Base-by-base conservation (phyloP, 1,140 invertebrate species). In the Pomacea maculata region DNA sequence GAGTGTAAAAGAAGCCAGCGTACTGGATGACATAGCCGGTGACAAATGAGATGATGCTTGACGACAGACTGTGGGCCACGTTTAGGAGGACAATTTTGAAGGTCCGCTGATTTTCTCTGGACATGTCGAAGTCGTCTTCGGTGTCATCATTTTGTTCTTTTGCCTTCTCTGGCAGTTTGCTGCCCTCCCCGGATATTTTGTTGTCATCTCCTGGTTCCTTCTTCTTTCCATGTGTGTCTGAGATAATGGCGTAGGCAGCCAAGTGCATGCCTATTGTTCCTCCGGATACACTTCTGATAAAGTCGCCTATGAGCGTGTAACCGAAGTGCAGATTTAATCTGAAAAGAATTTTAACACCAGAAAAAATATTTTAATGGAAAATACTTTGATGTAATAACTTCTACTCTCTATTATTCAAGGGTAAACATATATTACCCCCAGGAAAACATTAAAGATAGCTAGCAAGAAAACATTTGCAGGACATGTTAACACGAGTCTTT, bases 211-310 rank as follows among this genome's bases (percentile, higher is more conserved):
- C 52, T 3, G 71, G 14, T 14, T 21, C 19, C 12, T 73, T 34
- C 52, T 52, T 29, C 45, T 73, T 73, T 8, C 71, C 71, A 29
- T 73, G 71, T 10, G 71, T 73, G 71, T 73, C 71, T 8, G 71
- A 73, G 71, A 73, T 52, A 3, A 54, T 21, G 0, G 71, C 71
- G 52, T 34, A 52, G 7, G 71, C 19, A 10, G 71, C 52, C 19
- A 73, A 14, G 9, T 61, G 57, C 57, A 61, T 61, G 11, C 4
- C 57, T 11, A 61, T 61, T 11, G 57, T 14, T 61, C 57, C 57
- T 17, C 57, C 57, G 57, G 57, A 6, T 17, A 61, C 57, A 61
- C 57, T 61, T 1, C 57, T 61, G 57, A 61, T 1, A 61, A 61
- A 61, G 57, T 61, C 57, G 57, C 57, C 57, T 11, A 61, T 61